These are phyloP conservation scores for Neoarius graeffei DNA, from an alignment of 2,113 vertebrate species.

Conservation along the genomic window DNA sequence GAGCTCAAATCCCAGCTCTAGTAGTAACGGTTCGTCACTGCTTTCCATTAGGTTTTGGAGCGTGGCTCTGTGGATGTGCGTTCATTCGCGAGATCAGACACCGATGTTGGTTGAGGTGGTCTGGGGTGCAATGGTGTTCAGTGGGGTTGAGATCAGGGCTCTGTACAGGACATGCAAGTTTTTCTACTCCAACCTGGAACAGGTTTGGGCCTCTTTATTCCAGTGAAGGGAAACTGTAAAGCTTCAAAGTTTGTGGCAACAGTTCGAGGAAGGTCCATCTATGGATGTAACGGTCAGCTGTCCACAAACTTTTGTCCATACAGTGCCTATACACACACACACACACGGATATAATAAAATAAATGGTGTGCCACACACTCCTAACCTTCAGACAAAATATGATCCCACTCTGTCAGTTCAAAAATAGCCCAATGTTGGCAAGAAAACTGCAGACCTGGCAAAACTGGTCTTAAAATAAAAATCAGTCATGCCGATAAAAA, in stretches of 20 bases:
- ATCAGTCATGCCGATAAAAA: background rate
- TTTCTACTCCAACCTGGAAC: background rate
- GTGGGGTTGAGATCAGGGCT: background rate
- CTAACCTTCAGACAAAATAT: background rate
- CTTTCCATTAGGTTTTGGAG: too few species aligned
- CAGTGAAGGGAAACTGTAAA: background rate
- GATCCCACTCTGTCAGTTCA: background rate
- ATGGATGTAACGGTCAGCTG: background rate
- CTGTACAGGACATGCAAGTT: background rate
- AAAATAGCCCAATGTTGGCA: background rate
- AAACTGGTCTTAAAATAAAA: background rate
- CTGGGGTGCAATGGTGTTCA: background rate
- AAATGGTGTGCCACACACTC: background rate
- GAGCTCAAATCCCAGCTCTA: background rate
- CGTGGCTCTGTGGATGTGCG: background rate
- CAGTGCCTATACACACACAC: background rate
- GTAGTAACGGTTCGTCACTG: too few species aligned
- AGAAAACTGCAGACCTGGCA: slow-evolving; percentile 13
- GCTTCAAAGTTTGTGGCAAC: background rate
- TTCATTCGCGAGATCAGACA: background rate
- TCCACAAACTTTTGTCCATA: background rate
- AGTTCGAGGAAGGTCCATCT: background rate
- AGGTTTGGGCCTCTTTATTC: background rate
- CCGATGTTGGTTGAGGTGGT: background rate
- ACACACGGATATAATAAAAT: background rate